Percentiles rank a stretch among this genome's conserved stretches.
phyloP scores from a whole-genome alignment of 1,140 invertebrate genomes.

The Fopius arisanus region DNA sequence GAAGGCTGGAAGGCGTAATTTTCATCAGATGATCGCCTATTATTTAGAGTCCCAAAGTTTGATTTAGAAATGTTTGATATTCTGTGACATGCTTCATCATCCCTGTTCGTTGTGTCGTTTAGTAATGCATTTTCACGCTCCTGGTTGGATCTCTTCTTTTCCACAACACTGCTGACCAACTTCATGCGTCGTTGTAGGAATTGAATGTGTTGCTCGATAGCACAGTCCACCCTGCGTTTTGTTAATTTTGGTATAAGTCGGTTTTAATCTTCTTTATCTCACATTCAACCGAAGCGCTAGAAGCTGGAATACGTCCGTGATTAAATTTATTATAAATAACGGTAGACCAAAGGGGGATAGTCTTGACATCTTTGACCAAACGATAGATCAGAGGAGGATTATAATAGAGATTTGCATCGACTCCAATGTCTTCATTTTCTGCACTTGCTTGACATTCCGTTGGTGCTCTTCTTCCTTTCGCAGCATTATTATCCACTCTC shows the following conservation, averaged over 20 bases:
- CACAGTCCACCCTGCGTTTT: slow-evolving; percentile 14
- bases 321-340: slow-evolving; percentile 18
- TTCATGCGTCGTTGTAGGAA: slow-evolving; percentile 15
- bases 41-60: no score
- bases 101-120: no score
- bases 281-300: slow-evolving; percentile 25
- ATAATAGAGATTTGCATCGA: slow-evolving; percentile 1
- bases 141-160: no score
- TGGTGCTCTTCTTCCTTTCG: no score
- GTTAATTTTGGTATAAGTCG: not conserved
- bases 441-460: no score
- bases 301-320: slow-evolving; percentile 27
- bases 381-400: not conserved
- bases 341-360: slow-evolving; percentile 24
- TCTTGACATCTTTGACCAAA: slow-evolving; percentile 13
- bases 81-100: no score
- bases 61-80: no score
- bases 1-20: no score
- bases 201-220: not conserved
- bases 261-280: slow-evolving; percentile 32
- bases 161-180: not conserved
- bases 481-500: no score
- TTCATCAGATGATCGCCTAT: no score
- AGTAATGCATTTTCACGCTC: no score
- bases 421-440: not conserved